Conservation (phyloP, 2,797 vertebrate genomes). For the Otolemur crassicaudatus region DNA sequence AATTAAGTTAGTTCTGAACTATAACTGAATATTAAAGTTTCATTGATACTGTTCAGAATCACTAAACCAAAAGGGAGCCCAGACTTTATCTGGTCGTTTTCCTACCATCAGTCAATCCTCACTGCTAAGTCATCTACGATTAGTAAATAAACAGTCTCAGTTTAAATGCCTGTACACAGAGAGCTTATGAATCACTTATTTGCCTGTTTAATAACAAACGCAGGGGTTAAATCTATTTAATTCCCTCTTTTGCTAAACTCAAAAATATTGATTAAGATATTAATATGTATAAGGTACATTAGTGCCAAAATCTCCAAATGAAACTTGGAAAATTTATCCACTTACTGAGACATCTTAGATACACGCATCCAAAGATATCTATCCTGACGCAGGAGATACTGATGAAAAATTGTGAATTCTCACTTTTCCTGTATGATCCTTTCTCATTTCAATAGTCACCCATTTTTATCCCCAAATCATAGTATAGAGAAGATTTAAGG, state of each 20-base stretch:
- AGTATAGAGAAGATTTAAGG: not conserved
- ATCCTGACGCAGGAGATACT: not conserved
- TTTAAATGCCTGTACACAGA: not conserved
- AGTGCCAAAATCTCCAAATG: not conserved
- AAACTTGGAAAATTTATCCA: not conserved
- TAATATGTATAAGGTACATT: not conserved
- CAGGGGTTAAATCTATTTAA: not conserved
- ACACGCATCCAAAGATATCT: not conserved
- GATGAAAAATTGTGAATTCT: not conserved
- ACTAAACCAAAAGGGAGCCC: not conserved
- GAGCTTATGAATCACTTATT: constrained; percentile 27
- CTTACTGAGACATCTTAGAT: not conserved
- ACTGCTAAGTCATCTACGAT: not conserved
- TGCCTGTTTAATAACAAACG: not conserved
- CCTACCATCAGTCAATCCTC: not conserved
- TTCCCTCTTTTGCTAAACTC: not conserved
- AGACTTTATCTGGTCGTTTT: not conserved
- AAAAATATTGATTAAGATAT: constrained; percentile 15
- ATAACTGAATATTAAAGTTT: constrained; percentile 43
- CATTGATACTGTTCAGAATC: constrained; percentile 18
- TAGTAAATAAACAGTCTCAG: constrained; percentile 21
- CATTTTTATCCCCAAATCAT: not conserved
- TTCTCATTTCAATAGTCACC: not conserved
- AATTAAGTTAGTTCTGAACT: constrained; percentile 58
- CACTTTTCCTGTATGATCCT: not conserved